A percentile compares a stretch with the other conserved stretches of the same genome.
Evolutionary conservation across 1,140 invertebrate species (phyloP).

Genomic region (Drepana arcuata): DNA sequence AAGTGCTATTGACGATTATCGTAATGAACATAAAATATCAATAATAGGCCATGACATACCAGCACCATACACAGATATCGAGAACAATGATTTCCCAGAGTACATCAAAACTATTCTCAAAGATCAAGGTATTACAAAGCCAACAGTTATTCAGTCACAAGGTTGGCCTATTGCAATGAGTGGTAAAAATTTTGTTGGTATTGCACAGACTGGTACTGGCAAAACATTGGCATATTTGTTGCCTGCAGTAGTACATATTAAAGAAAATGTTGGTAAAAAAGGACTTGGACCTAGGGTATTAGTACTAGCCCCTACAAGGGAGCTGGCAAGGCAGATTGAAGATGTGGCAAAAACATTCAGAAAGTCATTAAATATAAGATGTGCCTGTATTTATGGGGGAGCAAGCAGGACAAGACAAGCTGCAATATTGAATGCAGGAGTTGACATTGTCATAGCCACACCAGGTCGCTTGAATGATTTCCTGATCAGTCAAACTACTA

Average conservation of each 20-base stretch:
- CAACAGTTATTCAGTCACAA: slow-evolving; percentile 91
- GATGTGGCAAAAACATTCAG: slow-evolving; percentile 93
- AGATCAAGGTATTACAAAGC: slow-evolving; percentile 83
- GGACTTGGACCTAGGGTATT: slow-evolving; percentile 91
- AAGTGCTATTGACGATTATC: slow-evolving; percentile 33
- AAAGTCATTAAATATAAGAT: slow-evolving; percentile 82
- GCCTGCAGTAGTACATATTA: slow-evolving; percentile 92
- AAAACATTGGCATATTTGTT: slow-evolving; percentile 89
- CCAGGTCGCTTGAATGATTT: slow-evolving; percentile 97
- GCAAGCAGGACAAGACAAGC: slow-evolving; percentile 86
- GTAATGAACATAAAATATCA: slow-evolving; percentile 54
- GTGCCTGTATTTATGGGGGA: slow-evolving; percentile 95
- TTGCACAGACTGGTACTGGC: slow-evolving; percentile 94
- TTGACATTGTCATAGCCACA: slow-evolving; percentile 92
- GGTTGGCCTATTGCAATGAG: slow-evolving; percentile 93
- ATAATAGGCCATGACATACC: slow-evolving; percentile 54
- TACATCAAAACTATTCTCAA: slow-evolving; percentile 81
- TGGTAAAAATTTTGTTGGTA: slow-evolving; percentile 93
- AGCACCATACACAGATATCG: slow-evolving; percentile 66
- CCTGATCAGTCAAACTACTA: slow-evolving; percentile 88
- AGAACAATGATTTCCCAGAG: slow-evolving; percentile 84
- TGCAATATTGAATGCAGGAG: slow-evolving; percentile 84
- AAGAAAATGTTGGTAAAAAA: slow-evolving; percentile 82
- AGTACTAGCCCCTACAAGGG: slow-evolving; percentile 93
- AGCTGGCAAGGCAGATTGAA: slow-evolving; percentile 96